Evolutionary conservation across 2,113 vertebrate genomes (phyloP).

Genomic region (Grammomys surdaster): DNA sequence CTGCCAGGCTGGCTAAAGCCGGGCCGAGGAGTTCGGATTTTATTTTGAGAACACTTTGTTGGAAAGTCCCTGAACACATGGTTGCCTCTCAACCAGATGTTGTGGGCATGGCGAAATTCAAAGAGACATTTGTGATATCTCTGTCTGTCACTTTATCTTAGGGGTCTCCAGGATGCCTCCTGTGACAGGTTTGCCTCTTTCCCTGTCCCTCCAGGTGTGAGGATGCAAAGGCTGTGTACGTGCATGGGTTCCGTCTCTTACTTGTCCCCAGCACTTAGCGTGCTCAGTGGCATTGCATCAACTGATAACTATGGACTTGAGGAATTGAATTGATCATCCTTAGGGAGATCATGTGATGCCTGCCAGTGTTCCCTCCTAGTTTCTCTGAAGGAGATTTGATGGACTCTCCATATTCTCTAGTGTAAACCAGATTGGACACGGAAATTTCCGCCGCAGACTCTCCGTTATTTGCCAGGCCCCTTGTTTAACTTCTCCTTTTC

Average conservation of each 20-base stretch:
- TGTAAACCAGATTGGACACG: neutral
- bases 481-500: neutral
- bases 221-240: neutral
- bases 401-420: neutral
- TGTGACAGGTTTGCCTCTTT: neutral
- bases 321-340: neutral
- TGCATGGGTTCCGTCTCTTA: neutral
- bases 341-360: neutral
- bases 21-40: neutral
- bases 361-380: neutral
- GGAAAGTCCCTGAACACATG: constrained; percentile 6
- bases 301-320: neutral
- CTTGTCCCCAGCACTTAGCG: neutral
- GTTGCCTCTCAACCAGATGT: neutral
- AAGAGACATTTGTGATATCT: neutral
- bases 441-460: neutral
- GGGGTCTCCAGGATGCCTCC: neutral
- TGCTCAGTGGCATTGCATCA: neutral
- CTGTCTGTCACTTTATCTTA: neutral
- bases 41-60: neutral
- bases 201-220: neutral
- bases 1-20: neutral
- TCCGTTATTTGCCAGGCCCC: neutral
- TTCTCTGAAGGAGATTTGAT: neutral
- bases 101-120: neutral